Conservation (phyloP, 2,888 invertebrate species). For the Heliconius aoede region DNA sequence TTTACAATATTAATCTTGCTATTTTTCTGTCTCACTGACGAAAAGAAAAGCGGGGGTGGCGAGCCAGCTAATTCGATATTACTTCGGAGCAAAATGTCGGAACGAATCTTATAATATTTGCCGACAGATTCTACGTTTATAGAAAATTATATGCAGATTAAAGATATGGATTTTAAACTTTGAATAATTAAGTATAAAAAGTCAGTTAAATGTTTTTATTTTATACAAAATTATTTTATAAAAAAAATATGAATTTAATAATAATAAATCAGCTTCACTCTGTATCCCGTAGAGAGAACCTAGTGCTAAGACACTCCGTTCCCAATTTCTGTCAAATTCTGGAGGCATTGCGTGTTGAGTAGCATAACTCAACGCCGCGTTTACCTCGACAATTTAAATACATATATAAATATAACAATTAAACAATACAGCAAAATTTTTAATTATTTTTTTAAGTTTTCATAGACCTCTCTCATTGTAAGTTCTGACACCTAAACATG, state of each 20-base stretch:
- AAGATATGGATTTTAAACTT: neutral
- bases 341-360: too few species aligned
- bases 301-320: too few species aligned
- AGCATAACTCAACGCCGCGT: too few species aligned
- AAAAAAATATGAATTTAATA: too few species aligned
- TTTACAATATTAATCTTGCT: slow-evolving; percentile 63
- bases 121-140: slow-evolving; percentile 26
- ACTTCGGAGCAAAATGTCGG: slow-evolving; percentile 67
- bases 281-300: too few species aligned
- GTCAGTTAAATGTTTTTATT: neutral
- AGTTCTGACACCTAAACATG: too few species aligned
- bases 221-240: too few species aligned
- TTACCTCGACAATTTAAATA: too few species aligned
- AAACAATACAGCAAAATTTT: neutral
- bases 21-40: slow-evolving; percentile 62
- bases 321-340: too few species aligned
- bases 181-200: neutral
- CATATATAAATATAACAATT: neutral
- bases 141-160: slow-evolving; percentile 4
- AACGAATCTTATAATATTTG: slow-evolving; percentile 61
- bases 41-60: slow-evolving; percentile 63
- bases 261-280: too few species aligned
- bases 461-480: neutral
- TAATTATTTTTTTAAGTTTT: neutral
- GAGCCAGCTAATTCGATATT: slow-evolving; percentile 70